phyloP scores from a whole-genome alignment of 2,888 invertebrate genomes.

The Anaspis maculata region DNA sequence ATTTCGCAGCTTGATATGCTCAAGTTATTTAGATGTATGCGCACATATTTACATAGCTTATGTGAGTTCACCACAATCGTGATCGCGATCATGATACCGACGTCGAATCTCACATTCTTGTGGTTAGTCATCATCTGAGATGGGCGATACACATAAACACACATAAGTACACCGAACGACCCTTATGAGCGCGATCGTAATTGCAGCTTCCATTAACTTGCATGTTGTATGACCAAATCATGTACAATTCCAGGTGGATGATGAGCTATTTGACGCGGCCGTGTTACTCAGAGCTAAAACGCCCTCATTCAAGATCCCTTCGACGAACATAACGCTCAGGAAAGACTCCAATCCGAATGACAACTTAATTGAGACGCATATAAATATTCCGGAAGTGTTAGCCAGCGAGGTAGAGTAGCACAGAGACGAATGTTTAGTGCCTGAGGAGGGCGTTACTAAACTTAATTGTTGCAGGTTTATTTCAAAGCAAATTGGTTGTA shows the following conservation, averaged over 20 bases:
- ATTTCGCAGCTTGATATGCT: slow-evolving; percentile 25
- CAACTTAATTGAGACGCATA: slow-evolving; percentile 54
- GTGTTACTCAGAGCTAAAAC: slow-evolving; percentile 48
- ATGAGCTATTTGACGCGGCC: slow-evolving; percentile 50
- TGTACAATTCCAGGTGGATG: slow-evolving; percentile 46
- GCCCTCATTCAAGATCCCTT: slow-evolving; percentile 55
- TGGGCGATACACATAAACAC: no score
- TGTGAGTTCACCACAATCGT: no score
- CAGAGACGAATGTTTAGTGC: not conserved
- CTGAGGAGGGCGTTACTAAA: no score
- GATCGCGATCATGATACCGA: slow-evolving; percentile 15
- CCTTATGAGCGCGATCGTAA: slow-evolving; percentile 12
- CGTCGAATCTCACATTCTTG: slow-evolving; percentile 10
- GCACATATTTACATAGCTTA: slow-evolving; percentile 33
- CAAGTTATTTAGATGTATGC: slow-evolving; percentile 33
- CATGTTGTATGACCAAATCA: slow-evolving; percentile 6
- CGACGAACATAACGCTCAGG: slow-evolving; percentile 55
- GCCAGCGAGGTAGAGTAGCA: slow-evolving; percentile 26
- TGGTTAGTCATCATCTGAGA: slow-evolving; percentile 9
- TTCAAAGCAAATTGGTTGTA: slow-evolving; percentile 27
- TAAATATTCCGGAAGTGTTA: slow-evolving; percentile 38
- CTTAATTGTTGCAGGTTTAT: slow-evolving; percentile 24
- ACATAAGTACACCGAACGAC: slow-evolving; percentile 10
- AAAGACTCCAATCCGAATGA: slow-evolving; percentile 61
- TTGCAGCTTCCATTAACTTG: slow-evolving; percentile 10